phyloP scores from a whole-genome alignment of 2,888 invertebrate species.

The Cataglyphis livida region DNA sequence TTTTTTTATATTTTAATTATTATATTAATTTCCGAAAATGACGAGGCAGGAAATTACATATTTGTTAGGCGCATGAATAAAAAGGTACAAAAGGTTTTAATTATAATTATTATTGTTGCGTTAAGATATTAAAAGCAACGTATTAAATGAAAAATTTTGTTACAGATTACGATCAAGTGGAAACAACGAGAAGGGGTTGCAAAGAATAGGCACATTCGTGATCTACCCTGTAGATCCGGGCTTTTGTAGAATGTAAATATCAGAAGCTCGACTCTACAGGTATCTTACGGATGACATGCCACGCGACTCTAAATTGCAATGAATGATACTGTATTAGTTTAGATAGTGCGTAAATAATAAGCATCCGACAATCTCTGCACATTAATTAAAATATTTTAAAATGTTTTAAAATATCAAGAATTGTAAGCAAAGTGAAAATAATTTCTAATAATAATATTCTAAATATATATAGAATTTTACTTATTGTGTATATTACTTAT shows the following conservation, averaged over 20 bases:
- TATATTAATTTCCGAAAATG: neutral
- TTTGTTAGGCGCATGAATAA: neutral
- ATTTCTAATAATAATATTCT: neutral
- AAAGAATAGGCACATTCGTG: constrained; percentile 94
- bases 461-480: neutral
- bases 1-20: neutral
- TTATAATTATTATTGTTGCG: neutral
- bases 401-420: neutral
- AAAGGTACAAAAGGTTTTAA: neutral
- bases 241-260: constrained; percentile 96
- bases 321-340: constrained; percentile 32
- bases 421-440: neutral
- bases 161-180: constrained; percentile 63
- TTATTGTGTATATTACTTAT: neutral
- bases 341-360: constrained; percentile 18
- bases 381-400: neutral
- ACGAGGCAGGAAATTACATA: neutral
- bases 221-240: constrained; percentile 99
- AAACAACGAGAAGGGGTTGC: constrained; percentile 50
- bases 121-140: neutral
- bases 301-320: constrained; percentile 88
- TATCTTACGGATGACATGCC: constrained; percentile 99
- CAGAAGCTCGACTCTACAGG: constrained; percentile 99
- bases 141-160: constrained; percentile 62
- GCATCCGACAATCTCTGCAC: neutral